phyloP scores from a whole-genome alignment of 1,140 invertebrate species.

The Tachypleus tridentatus region DNA sequence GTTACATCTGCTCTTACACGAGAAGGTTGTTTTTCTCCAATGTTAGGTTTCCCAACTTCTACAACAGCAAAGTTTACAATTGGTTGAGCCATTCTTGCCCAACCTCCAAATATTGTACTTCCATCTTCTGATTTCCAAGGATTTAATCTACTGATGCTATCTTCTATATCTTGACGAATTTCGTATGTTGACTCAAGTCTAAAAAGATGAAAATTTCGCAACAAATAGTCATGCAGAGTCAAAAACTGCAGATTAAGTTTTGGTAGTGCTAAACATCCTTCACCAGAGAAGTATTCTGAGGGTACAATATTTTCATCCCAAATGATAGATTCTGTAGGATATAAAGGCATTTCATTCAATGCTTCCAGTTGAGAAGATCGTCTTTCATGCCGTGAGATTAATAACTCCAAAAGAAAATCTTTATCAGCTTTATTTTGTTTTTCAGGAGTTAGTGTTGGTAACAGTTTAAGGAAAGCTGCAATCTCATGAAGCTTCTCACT shows the following conservation, averaged over 20 bases:
- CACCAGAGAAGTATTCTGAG: slow-evolving; percentile 90
- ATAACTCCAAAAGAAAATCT: slow-evolving; percentile 67
- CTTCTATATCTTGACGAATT: slow-evolving; percentile 96
- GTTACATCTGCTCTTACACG: slow-evolving; percentile 87
- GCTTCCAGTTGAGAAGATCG: slow-evolving; percentile 84
- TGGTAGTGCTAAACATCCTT: slow-evolving; percentile 87
- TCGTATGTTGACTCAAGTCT: slow-evolving; percentile 97
- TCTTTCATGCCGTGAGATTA: slow-evolving; percentile 76
- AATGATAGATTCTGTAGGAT: slow-evolving; percentile 95
- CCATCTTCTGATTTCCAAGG: slow-evolving; percentile 87
- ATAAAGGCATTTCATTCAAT: slow-evolving; percentile 95
- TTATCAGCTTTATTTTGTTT: slow-evolving; percentile 52
- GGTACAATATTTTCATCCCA: slow-evolving; percentile 99
- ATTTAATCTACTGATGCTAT: slow-evolving; percentile 81
- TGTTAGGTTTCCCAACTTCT: slow-evolving; percentile 53
- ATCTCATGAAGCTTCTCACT: slow-evolving; percentile 69
- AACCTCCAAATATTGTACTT: slow-evolving; percentile 82
- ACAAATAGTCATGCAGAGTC: slow-evolving; percentile 93
- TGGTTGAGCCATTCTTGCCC: slow-evolving; percentile 96
- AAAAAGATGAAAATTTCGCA: slow-evolving; percentile 97
- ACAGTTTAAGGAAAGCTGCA: slow-evolving; percentile 69
- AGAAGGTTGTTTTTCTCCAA: slow-evolving; percentile 85
- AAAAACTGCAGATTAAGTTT: slow-evolving; percentile 98
- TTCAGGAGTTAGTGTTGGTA: slow-evolving; percentile 55
- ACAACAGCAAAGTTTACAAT: slow-evolving; percentile 86